Evolutionary conservation across 2,797 vertebrate species (phyloP).

Genomic region (Phylloscopus collybita): DNA sequence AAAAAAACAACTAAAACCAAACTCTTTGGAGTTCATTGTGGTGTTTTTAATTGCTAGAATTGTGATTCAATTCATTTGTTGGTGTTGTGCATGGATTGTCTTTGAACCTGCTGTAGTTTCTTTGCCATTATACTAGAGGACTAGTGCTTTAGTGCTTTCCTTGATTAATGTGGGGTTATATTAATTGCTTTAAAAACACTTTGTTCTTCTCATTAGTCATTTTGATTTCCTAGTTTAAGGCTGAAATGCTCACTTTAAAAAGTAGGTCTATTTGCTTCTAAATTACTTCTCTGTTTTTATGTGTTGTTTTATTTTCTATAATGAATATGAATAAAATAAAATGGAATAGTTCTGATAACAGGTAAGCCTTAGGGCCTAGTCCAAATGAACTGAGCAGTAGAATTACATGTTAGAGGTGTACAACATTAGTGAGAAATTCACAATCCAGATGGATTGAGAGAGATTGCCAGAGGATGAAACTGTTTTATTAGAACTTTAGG

Average conservation of each 20-base stretch:
- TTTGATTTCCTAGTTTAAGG: not conserved
- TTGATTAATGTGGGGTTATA: not conserved
- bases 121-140: not conserved
- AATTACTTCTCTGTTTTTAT: not conserved
- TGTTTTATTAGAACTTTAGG: not conserved
- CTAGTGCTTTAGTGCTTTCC: not conserved
- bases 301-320: not conserved
- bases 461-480: not conserved
- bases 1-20: not conserved
- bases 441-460: not conserved
- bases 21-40: not conserved
- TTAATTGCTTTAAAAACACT: conserved; percentile 5
- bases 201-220: not conserved
- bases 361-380: not conserved
- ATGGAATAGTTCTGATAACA: not conserved
- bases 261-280: not conserved
- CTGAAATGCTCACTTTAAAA: not conserved
- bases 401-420: not conserved
- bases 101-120: not conserved
- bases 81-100: not conserved
- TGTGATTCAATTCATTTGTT: not conserved
- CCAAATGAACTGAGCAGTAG: not conserved
- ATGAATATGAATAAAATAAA: not conserved
- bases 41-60: not conserved
- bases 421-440: not conserved